phyloP scores from a whole-genome alignment of 2,888 invertebrate species.

The Chrysolina haemoptera region DNA sequence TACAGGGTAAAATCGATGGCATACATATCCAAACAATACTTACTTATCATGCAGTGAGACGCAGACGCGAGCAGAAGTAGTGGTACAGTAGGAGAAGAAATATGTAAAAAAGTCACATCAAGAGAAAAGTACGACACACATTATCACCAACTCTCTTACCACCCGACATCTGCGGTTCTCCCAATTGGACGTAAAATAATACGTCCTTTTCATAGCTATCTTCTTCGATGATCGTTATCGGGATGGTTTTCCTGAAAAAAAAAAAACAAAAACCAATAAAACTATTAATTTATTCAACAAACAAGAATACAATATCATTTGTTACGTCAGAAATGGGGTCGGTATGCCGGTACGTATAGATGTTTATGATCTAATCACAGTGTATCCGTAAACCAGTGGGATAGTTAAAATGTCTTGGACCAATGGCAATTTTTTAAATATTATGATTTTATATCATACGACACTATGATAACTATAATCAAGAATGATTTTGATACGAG shows the following conservation, averaged over 20 bases:
- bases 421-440: too few relatives aligned
- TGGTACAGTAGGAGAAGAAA: constrained; percentile 59
- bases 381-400: too few relatives aligned
- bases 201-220: constrained; percentile 99
- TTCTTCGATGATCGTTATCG: constrained; percentile 92
- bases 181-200: constrained; percentile 92
- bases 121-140: constrained; percentile 53
- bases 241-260: constrained; percentile 85
- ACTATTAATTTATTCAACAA: too few relatives aligned
- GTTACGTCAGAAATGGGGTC: too few relatives aligned
- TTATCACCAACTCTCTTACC: constrained; percentile 75
- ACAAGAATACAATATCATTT: too few relatives aligned
- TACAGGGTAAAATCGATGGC: neutral
- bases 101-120: constrained; percentile 58
- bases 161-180: constrained; percentile 89
- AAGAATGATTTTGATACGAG: too few relatives aligned
- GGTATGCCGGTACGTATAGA: too few relatives aligned
- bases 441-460: too few relatives aligned
- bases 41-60: constrained; percentile 69
- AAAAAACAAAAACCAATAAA: constrained; percentile 64
- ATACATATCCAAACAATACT: constrained; percentile 54
- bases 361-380: too few relatives aligned
- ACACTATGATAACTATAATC: too few relatives aligned
- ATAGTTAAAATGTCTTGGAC: too few relatives aligned
- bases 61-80: constrained; percentile 60